phyloP scores from a whole-genome alignment of 2,888 invertebrate genomes.

The Drosophila cracens region DNA sequence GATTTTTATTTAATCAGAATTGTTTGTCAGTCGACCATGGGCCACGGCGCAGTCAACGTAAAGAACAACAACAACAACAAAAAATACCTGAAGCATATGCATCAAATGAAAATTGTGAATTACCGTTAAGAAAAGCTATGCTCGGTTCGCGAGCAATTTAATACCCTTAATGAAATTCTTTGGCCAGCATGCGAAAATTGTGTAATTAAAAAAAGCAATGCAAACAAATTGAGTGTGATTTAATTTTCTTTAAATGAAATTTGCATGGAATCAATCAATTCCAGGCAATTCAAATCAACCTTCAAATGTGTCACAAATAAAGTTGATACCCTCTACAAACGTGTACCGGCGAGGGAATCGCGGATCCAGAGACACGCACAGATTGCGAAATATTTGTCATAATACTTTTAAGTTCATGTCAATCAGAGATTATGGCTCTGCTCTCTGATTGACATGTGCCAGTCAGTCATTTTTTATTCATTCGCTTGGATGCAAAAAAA shows the following conservation, averaged over 20 bases:
- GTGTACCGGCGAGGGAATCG: constrained; percentile 5
- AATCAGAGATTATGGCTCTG: constrained; percentile 73
- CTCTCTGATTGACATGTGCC: constrained; percentile 76
- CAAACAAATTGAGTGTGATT: constrained; percentile 1
- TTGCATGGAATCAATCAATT: not conserved
- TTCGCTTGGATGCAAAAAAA: not conserved
- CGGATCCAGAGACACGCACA: constrained; percentile 40
- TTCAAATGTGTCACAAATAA: not conserved
- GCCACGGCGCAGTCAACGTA: constrained; percentile 13
- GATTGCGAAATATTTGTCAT: constrained; percentile 78
- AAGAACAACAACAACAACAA: not conserved
- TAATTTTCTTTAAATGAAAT: not conserved
- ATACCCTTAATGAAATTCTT: constrained; percentile 8
- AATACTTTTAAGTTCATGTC: constrained; percentile 81
- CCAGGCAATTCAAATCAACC: not conserved
- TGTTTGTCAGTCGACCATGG: constrained; percentile 31
- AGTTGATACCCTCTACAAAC: not conserved
- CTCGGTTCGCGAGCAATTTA: not conserved
- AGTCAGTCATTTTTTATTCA: constrained; percentile 43
- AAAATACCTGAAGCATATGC: constrained; percentile 22
- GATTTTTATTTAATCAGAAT: constrained; percentile 72
- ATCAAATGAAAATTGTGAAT: not conserved
- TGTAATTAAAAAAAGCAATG: not conserved
- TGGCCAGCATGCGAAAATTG: not conserved
- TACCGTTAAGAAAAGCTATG: not conserved